Base-by-base conservation (phyloP, 2,113 vertebrate species). In the Platichthys stellatus region DNA sequence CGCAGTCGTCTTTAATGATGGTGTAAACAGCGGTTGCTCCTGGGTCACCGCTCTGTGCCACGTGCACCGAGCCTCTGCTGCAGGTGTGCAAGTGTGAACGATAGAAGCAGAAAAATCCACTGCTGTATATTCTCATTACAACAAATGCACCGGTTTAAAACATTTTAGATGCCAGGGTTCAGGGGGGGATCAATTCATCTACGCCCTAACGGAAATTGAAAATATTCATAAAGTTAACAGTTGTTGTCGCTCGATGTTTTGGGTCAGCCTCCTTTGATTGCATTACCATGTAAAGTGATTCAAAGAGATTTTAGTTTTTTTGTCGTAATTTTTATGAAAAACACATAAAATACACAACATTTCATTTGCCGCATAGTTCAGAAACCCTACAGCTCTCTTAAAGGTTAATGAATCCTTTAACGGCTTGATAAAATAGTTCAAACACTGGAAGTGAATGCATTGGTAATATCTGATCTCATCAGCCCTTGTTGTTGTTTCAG, bases 1-100 rank as follows among this genome's bases (percentile, higher is more conserved):
- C 40, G 28, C 74, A 63, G 73, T 87, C 5, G 62, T 65, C 77
- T 74, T 76, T 85, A 87, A 91, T 75, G 86, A 78, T 2, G 54
- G 63, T 43, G 72, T 80, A 82, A 89, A 84, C 70, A 66, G 47
- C 76, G 53, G 21, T 17, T 17, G 35, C 28, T 62, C 15, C 61
- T 3, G 60, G 75, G 73, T 79, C 47, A 80, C 15, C 66, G 68
- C 69, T 65, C 31, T 43, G 66, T 47, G 54, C 21, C 57, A 47
- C 1, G 1, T 18, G 43, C 69, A 57, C 31, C 3, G 14, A 64
- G 18, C 43, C 11, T 47, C 43, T 38, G 40, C 65, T 67, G 53
- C 40, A 23, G 62, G 51, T 38, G 3, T 47, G 4, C 13, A n/a
- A 49, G 51, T 45, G 56, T 67, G 1, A 20, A 5, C 17, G 7